These are phyloP conservation scores for Tiliacea citrago DNA, from an alignment of 2,888 invertebrate genomes.

Conservation along the genomic window DNA sequence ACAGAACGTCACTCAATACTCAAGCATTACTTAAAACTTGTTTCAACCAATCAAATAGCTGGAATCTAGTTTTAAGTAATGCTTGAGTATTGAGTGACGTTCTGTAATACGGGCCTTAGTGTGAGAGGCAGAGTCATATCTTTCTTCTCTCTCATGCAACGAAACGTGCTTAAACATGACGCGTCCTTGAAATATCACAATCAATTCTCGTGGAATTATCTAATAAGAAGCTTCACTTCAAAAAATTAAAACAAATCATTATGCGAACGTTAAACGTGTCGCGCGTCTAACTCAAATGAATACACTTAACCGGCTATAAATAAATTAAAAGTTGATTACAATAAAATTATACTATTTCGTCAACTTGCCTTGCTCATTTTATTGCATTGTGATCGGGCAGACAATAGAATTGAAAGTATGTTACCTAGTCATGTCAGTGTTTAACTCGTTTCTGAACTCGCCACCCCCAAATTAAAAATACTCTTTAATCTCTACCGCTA, in stretches of 20 bases:
- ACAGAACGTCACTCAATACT: no score
- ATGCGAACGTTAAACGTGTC: conserved; percentile 11
- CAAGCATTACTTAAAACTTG: no score
- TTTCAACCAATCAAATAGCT: no score
- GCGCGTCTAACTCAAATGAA: conserved; percentile 40
- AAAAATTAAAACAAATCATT: background rate
- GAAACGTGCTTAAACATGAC: background rate
- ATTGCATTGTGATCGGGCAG: conserved; percentile 27
- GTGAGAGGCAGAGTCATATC: background rate
- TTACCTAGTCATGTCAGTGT: background rate
- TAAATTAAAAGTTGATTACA: conserved; percentile 55
- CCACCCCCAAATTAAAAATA: background rate
- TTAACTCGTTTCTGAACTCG: background rate
- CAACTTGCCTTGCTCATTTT: conserved; percentile 18
- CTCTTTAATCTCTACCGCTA: conserved; percentile 11
- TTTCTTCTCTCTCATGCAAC: background rate
- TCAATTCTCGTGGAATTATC: background rate
- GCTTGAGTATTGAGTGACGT: no score
- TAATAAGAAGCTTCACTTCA: background rate
- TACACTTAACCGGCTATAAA: conserved; percentile 50
- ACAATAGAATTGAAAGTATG: conserved; percentile 43
- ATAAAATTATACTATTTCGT: conserved; percentile 34
- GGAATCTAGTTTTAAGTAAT: no score
- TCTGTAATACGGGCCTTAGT: no score
- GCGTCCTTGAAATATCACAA: background rate